These are phyloP conservation scores for Varecia variegata DNA, from an alignment of 2,797 vertebrate genomes.

Conservation along the genomic window DNA sequence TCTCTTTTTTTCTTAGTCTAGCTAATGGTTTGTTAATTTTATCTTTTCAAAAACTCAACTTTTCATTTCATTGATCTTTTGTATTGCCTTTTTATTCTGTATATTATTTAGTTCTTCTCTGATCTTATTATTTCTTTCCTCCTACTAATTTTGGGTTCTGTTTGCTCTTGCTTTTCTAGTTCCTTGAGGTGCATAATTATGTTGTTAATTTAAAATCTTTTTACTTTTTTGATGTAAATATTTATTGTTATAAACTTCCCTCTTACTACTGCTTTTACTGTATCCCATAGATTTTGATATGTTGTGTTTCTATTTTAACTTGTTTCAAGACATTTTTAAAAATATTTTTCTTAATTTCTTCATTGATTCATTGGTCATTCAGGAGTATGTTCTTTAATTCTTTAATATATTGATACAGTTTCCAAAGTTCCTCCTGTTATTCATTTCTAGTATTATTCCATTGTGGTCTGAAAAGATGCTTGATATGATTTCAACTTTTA, in stretches of 20 bases:
- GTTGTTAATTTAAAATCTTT: background rate
- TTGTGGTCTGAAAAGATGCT: background rate
- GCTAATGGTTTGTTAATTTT: background rate
- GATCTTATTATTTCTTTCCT: background rate
- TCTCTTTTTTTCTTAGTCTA: background rate
- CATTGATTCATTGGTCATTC: background rate
- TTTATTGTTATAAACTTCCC: background rate
- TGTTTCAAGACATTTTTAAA: background rate
- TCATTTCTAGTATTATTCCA: background rate
- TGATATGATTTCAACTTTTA: background rate
- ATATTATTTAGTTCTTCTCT: background rate
- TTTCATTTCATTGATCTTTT: background rate
- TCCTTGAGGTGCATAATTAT: background rate
- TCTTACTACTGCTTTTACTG: background rate
- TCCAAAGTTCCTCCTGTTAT: background rate
- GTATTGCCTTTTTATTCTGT: background rate
- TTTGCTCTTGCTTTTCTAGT: background rate
- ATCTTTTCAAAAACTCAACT: background rate
- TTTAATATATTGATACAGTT: background rate
- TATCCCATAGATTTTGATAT: background rate
- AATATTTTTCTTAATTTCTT: background rate
- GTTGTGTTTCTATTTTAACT: background rate
- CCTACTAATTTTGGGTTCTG: background rate
- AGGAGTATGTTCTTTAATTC: background rate
- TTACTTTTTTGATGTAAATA: background rate